Conservation (phyloP, 37 sponge, comb jelly and placozoan genomes). For the Aplysina aerophoba region DNA sequence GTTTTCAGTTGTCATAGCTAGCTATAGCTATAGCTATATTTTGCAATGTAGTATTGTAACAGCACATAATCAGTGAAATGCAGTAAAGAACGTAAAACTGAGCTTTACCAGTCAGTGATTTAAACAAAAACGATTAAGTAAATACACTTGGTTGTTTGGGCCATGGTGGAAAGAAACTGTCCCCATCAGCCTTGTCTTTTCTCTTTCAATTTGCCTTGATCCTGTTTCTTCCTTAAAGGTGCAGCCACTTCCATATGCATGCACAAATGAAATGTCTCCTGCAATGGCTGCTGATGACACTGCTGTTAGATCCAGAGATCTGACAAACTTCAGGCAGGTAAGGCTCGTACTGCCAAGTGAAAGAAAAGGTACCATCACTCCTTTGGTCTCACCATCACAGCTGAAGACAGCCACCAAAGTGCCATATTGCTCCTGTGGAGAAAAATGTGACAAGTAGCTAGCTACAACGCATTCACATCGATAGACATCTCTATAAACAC, state of each 20-base stretch:
- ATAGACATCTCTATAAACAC: background rate
- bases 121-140: background rate
- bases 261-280: constrained; percentile 1
- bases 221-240: background rate
- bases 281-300: background rate
- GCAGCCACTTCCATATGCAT: background rate
- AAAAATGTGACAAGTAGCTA: background rate
- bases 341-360: background rate
- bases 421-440: background rate
- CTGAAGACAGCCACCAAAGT: background rate
- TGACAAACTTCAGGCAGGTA: background rate
- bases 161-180: background rate
- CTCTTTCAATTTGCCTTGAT: background rate
- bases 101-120: background rate
- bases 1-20: too few relatives aligned
- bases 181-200: background rate
- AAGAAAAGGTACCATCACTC: background rate
- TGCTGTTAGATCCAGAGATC: background rate
- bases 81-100: too few relatives aligned
- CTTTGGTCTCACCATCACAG: background rate
- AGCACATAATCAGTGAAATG: too few relatives aligned
- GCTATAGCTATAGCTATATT: too few relatives aligned
- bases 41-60: too few relatives aligned
- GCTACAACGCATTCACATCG: background rate
- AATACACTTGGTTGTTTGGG: background rate